These are phyloP conservation scores for Astreopora myriophthalma DNA, from an alignment of 64 coral and sea anemone species.

Conservation along the genomic window DNA sequence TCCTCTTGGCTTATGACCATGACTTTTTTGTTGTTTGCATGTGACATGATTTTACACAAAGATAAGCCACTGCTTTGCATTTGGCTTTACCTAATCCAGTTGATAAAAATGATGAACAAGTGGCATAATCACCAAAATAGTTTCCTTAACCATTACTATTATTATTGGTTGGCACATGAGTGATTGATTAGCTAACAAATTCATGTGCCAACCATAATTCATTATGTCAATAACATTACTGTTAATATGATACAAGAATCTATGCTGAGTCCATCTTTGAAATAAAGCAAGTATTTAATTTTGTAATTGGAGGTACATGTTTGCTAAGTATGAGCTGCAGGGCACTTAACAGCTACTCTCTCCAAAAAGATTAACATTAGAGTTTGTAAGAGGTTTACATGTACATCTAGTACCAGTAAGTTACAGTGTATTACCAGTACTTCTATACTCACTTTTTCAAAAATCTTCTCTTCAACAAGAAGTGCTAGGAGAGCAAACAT, in stretches of 20 bases:
- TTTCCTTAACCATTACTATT: too few species aligned
- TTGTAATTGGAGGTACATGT: neutral
- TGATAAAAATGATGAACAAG: too few species aligned
- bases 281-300: neutral
- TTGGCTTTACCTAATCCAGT: neutral
- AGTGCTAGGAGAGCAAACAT: conserved; percentile 28
- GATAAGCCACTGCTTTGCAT: neutral
- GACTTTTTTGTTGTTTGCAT: neutral
- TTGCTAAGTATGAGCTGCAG: too few species aligned
- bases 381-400: neutral
- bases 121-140: too few species aligned
- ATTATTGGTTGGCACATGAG: neutral
- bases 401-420: neutral
- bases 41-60: too few species aligned
- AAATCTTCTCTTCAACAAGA: conserved; percentile 3
- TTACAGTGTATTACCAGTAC: neutral
- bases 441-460: neutral
- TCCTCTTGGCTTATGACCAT: neutral
- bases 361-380: neutral
- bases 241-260: neutral
- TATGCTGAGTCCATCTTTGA: neutral
- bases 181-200: too few species aligned
- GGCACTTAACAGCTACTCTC: neutral
- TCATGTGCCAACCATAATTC: neutral
- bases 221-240: neutral